These are phyloP conservation scores for Myoxocephalus aenaeus DNA, from an alignment of 2,797 vertebrate genomes.

Conservation along the genomic window DNA sequence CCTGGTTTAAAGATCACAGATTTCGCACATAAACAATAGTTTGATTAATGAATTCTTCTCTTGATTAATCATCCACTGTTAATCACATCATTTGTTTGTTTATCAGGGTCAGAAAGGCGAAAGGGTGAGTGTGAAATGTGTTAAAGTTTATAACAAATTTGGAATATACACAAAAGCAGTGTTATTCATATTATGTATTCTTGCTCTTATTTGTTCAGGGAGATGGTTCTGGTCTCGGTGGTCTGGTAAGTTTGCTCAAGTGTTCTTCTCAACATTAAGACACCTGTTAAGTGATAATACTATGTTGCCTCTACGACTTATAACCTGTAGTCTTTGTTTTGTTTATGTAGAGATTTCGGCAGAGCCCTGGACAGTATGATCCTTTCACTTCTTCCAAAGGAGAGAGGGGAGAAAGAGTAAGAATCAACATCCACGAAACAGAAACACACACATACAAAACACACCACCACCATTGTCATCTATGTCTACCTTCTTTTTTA, in stretches of 20 bases:
- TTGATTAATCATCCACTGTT: conserved; percentile 1
- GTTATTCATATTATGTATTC: neutral
- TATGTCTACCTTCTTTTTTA: neutral
- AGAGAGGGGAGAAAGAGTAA: conserved; percentile 90
- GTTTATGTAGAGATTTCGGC: conserved; percentile 78
- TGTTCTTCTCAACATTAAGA: neutral
- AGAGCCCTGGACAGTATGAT: conserved; percentile 74
- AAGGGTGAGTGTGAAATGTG: conserved; percentile 75
- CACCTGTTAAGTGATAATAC: too few species aligned
- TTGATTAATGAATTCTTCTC: conserved; percentile 5
- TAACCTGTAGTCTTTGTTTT: neutral
- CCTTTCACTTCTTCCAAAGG: conserved; percentile 86
- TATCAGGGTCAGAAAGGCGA: conserved; percentile 89
- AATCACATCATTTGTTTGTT: conserved; percentile 38
- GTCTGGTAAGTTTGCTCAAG: conserved; percentile 79
- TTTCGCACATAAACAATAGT: neutral
- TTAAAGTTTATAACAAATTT: neutral
- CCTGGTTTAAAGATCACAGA: neutral
- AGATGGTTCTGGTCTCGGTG: conserved; percentile 79
- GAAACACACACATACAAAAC: neutral
- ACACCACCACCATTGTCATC: neutral
- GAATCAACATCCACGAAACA: conserved; percentile 27
- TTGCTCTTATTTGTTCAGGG: conserved; percentile 74
- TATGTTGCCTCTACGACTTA: too few species aligned
- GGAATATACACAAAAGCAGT: neutral